These are phyloP conservation scores for Rhagoletis pomonella DNA, from an alignment of 1,140 invertebrate genomes.

Conservation along the genomic window DNA sequence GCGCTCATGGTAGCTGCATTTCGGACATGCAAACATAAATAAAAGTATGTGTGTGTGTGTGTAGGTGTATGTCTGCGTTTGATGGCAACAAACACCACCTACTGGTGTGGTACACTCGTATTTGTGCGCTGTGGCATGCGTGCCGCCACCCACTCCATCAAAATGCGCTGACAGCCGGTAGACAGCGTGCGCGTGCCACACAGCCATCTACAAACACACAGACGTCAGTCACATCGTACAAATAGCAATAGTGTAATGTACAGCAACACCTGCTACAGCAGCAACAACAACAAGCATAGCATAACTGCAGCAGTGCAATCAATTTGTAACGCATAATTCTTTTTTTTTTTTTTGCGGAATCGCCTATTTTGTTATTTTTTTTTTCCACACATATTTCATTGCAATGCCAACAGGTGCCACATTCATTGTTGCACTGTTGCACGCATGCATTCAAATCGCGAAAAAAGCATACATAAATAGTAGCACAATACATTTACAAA, in stretches of 20 bases:
- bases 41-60: neutral
- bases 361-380: neutral
- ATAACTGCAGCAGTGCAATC: constrained; percentile 6
- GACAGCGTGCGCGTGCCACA: constrained; percentile 42
- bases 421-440: constrained; percentile 8
- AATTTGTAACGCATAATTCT: constrained; percentile 39
- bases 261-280: neutral
- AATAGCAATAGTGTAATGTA: neutral
- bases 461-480: neutral
- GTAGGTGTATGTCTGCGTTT: neutral
- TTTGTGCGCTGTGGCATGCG: constrained; percentile 1
- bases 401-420: constrained; percentile 20
- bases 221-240: neutral
- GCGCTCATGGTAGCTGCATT: neutral
- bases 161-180: constrained; percentile 30
- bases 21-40: constrained; percentile 49
- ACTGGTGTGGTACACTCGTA: too few species aligned
- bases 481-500: neutral
- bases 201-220: constrained; percentile 9
- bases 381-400: neutral
- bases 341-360: neutral
- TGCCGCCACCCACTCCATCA: constrained; percentile 48
- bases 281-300: neutral
- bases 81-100: neutral
- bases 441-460: neutral